Conservation (phyloP, 1,140 invertebrate species). For the Mylabris phalerata region DNA sequence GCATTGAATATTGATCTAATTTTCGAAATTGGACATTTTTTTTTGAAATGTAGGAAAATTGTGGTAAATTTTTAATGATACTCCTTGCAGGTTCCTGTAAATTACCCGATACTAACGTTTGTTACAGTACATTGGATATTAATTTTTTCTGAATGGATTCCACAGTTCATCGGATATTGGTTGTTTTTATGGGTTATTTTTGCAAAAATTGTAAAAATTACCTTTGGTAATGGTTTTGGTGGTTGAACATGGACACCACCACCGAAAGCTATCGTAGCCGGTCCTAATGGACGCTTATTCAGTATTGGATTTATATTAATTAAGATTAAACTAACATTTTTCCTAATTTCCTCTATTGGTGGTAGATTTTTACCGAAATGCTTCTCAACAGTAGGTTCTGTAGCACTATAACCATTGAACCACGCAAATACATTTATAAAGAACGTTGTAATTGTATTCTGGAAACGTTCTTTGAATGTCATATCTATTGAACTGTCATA, state of each 20-base stretch:
- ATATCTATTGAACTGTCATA: constrained; percentile 12
- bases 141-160: too few relatives aligned
- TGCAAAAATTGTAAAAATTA: not conserved
- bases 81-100: not conserved
- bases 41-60: not conserved
- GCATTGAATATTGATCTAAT: too few relatives aligned
- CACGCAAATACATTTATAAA: constrained; percentile 15
- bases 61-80: not conserved
- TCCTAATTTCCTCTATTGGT: constrained; percentile 24
- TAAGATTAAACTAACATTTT: constrained; percentile 32
- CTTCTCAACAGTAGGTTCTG: constrained; percentile 23
- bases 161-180: not conserved
- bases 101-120: not conserved
- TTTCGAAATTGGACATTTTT: not conserved
- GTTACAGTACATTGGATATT: not conserved
- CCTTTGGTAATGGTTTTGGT: constrained; percentile 35
- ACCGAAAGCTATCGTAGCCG: constrained; percentile 32
- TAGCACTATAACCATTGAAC: constrained; percentile 19
- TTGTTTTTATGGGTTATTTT: not conserved
- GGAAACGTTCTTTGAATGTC: constrained; percentile 34
- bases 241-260: constrained; percentile 41
- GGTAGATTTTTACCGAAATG: constrained; percentile 33
- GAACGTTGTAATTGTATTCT: constrained; percentile 27
- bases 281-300: constrained; percentile 12
- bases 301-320: constrained; percentile 34